A percentile compares a stretch with the other conserved stretches of the same genome.
Conservation (phyloP, 2,113 vertebrate species). For the Heptranchias perlo region DNA sequence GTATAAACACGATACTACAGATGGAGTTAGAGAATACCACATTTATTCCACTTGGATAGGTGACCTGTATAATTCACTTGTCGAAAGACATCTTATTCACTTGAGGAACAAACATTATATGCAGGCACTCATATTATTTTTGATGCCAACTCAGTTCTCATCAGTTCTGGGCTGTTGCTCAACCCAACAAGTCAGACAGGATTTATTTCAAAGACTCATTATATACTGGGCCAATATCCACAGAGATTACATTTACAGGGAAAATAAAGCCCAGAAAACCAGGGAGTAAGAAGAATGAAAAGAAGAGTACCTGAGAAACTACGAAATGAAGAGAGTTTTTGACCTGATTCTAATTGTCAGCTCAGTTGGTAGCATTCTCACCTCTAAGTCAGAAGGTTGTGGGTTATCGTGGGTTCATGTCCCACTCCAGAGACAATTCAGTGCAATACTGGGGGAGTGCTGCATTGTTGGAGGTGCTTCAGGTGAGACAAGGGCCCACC, state of each 20-base stretch:
- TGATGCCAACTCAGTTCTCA: slow-evolving; percentile 13
- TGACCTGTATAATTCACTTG: slow-evolving; percentile 15
- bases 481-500: not conserved
- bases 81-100: slow-evolving; percentile 25
- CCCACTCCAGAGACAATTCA: not conserved
- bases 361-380: no score
- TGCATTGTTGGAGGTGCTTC: not conserved
- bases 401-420: not conserved
- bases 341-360: not conserved
- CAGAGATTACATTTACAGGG: not conserved
- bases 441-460: not conserved
- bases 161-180: slow-evolving; percentile 28
- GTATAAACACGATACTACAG: not conserved
- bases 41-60: slow-evolving; percentile 18
- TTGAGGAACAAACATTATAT: not conserved
- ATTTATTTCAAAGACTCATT: not conserved
- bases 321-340: not conserved
- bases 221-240: slow-evolving; percentile 6
- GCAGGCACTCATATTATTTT: slow-evolving; percentile 15
- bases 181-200: not conserved
- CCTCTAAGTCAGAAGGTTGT: not conserved
- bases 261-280: not conserved
- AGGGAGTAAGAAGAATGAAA: not conserved
- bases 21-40: not conserved
- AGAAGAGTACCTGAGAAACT: not conserved